Percentiles rank a stretch among this genome's conserved stretches.
Conservation (phyloP, 2,113 vertebrate genomes). For the Petrocephalus zakoni region DNA sequence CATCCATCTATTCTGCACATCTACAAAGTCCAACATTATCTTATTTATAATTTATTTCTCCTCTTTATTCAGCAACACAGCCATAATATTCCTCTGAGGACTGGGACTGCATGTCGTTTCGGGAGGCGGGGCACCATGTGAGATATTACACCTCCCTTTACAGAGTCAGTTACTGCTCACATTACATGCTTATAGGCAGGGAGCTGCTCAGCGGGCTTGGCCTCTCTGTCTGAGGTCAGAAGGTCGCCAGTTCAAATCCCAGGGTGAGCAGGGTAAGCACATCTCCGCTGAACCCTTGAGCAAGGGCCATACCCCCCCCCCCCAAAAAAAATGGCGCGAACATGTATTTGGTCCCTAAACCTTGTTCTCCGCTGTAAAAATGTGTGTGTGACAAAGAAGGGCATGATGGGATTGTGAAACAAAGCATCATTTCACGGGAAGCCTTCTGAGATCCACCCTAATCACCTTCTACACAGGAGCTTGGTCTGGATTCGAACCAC, state of each 20-base stretch:
- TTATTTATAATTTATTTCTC: constrained; percentile 1
- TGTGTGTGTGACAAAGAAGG: background rate
- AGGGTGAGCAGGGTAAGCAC: background rate
- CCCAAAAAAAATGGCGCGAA: too few species aligned
- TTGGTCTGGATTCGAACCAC: background rate
- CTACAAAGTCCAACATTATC: constrained; percentile 1
- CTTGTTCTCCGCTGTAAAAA: background rate
- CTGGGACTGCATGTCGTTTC: too few species aligned
- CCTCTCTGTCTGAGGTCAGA: background rate
- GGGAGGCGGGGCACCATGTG: background rate
- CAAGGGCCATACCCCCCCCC: background rate
- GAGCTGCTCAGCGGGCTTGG: background rate
- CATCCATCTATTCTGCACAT: background rate
- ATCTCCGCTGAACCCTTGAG: background rate
- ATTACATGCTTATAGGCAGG: background rate
- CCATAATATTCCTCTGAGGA: background rate
- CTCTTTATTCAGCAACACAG: background rate
- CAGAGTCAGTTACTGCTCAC: background rate
- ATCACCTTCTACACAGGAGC: background rate
- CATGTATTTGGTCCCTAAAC: background rate
- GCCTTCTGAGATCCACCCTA: background rate
- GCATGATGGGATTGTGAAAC: background rate
- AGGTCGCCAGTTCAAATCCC: background rate
- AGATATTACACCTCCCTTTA: background rate
- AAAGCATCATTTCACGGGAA: background rate